A percentile compares a stretch with the other conserved stretches of the same genome.
phyloP scores from a whole-genome alignment of 2,888 invertebrate species.

The Pammene aurita region DNA sequence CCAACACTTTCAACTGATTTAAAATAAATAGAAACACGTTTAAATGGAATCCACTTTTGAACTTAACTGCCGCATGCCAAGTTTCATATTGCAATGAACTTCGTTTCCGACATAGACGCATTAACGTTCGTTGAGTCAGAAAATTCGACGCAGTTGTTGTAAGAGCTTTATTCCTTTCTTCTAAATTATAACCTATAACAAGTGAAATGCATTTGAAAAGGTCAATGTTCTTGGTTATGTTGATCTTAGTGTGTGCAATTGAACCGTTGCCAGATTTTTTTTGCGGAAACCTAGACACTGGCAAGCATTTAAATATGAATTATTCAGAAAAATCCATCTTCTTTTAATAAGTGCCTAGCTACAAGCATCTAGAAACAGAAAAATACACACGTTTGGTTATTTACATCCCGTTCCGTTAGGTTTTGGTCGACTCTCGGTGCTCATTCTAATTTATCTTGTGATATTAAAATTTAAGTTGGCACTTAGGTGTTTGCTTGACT shows the following conservation, averaged over 20 bases:
- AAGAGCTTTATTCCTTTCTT: slow-evolving; percentile 17
- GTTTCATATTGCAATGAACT: slow-evolving; percentile 16
- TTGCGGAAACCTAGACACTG: background rate
- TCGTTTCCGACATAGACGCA: slow-evolving; percentile 7
- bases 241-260: slow-evolving; percentile 1
- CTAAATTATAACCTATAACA: slow-evolving; percentile 22
- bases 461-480: slow-evolving; percentile 1
- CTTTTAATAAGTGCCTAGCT: no score
- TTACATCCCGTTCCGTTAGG: no score
- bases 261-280: background rate
- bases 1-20: slow-evolving; percentile 19
- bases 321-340: no score
- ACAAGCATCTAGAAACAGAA: no score
- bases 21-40: slow-evolving; percentile 13
- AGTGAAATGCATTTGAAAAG: slow-evolving; percentile 11
- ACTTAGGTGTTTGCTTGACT: background rate
- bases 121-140: slow-evolving; percentile 24
- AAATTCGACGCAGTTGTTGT: slow-evolving; percentile 36
- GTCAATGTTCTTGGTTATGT: slow-evolving; percentile 2
- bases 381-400: no score
- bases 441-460: background rate
- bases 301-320: no score
- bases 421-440: no score
- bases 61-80: slow-evolving; percentile 22
- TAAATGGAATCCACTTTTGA: slow-evolving; percentile 4